Percentiles rank a stretch among this genome's conserved stretches.
phyloP scores from a whole-genome alignment of 2,888 invertebrate species.

The Hemithea aestivaria region DNA sequence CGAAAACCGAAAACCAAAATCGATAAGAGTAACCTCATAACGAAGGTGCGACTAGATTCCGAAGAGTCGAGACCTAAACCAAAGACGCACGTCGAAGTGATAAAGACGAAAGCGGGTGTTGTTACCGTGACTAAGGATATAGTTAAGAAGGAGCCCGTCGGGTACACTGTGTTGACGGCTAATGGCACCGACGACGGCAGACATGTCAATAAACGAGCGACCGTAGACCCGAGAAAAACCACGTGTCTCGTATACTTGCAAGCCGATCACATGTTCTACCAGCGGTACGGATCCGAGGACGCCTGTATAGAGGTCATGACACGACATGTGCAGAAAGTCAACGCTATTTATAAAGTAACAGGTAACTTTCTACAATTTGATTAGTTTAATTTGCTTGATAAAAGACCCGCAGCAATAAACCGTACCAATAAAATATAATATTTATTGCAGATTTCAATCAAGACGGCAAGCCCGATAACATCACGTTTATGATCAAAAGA shows the following conservation, averaged over 20 bases:
- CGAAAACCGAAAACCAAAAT: constrained; percentile 74
- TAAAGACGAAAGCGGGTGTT: constrained; percentile 82
- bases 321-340: constrained; percentile 95
- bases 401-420: constrained; percentile 13
- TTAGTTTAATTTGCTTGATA: constrained; percentile 4
- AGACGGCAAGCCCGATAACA: constrained; percentile 94
- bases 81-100: constrained; percentile 83
- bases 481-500: constrained; percentile 97
- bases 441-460: constrained; percentile 90
- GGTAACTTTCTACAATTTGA: constrained; percentile 71
- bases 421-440: too few relatives aligned
- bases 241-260: constrained; percentile 97
- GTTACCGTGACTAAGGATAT: constrained; percentile 82
- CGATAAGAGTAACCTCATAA: constrained; percentile 75
- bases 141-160: constrained; percentile 79
- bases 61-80: constrained; percentile 80
- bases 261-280: constrained; percentile 97
- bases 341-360: constrained; percentile 91
- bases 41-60: constrained; percentile 73
- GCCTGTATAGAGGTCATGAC: constrained; percentile 97
- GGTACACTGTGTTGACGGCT: constrained; percentile 65
- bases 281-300: constrained; percentile 95
- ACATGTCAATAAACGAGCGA: constrained; percentile 83
- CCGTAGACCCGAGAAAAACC: constrained; percentile 91
- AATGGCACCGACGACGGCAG: constrained; percentile 77